Evolutionary conservation across 2,888 invertebrate genomes (phyloP).

Genomic region (Archaeoteleia sp.): DNA sequence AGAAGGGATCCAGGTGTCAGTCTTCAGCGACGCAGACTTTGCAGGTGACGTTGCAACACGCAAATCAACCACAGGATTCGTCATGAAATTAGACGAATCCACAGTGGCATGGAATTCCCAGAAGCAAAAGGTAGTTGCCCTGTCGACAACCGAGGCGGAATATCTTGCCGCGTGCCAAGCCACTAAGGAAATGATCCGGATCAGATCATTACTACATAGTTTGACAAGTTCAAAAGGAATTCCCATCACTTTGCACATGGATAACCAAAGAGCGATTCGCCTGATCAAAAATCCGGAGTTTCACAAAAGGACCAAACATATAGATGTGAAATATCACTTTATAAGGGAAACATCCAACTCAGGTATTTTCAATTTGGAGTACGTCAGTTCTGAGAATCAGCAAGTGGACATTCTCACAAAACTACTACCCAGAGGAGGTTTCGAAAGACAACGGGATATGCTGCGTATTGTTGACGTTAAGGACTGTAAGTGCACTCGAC

Average conservation of each 20-base stretch:
- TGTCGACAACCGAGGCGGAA: constrained; percentile 17
- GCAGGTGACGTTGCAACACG: constrained; percentile 7
- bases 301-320: constrained; percentile 26
- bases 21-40: constrained; percentile 42
- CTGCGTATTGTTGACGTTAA: background rate
- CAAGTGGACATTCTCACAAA: constrained; percentile 18
- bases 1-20: background rate
- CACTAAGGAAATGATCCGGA: constrained; percentile 9
- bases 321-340: constrained; percentile 25
- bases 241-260: constrained; percentile 9
- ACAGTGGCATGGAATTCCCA: constrained; percentile 43
- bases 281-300: constrained; percentile 24
- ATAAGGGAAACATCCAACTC: constrained; percentile 10
- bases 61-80: constrained; percentile 50
- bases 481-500: background rate
- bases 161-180: constrained; percentile 12
- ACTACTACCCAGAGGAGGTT: background rate
- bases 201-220: background rate
- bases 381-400: constrained; percentile 14
- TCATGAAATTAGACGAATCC: constrained; percentile 31
- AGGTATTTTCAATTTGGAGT: background rate
- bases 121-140: constrained; percentile 3
- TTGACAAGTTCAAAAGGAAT: background rate
- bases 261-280: constrained; percentile 24
- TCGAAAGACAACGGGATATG: background rate